A percentile compares a stretch with the other conserved stretches of the same genome.
Evolutionary conservation across 2,888 invertebrate species (phyloP).

Genomic region (Phrixothrix hirtus): DNA sequence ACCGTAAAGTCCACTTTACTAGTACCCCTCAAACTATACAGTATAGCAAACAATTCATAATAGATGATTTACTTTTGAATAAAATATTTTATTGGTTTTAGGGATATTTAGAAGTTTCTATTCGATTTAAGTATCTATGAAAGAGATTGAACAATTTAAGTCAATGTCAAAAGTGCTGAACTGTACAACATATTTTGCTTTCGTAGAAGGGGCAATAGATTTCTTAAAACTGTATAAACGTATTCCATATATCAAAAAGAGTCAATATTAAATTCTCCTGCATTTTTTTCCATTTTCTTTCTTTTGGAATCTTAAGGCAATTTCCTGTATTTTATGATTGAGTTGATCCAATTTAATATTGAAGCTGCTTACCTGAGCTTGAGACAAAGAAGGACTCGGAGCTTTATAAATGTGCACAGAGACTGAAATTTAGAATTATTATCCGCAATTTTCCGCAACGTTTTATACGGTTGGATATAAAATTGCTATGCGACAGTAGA

Average conservation of each 20-base stretch:
- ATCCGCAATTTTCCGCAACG: constrained; percentile 24
- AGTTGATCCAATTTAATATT: constrained; percentile 36
- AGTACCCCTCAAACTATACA: constrained; percentile 13
- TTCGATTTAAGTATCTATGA: too few species aligned
- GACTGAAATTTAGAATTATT: constrained; percentile 23
- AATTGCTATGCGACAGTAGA: constrained; percentile 11
- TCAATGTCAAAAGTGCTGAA: too few species aligned
- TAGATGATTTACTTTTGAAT: too few species aligned
- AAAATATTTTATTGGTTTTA: too few species aligned
- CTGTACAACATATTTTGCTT: too few species aligned
- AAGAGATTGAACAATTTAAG: too few species aligned
- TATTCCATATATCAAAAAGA: background rate
- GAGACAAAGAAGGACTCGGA: constrained; percentile 15
- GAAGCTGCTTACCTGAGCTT: constrained; percentile 20
- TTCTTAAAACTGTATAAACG: background rate
- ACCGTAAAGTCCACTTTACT: constrained; percentile 20
- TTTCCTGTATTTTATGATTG: constrained; percentile 44
- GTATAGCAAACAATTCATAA: constrained; percentile 10
- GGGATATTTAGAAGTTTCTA: too few species aligned
- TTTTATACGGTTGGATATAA: constrained; percentile 23
- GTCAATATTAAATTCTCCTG: constrained; percentile 21
- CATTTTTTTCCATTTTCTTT: constrained; percentile 25
- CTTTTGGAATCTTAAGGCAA: constrained; percentile 38
- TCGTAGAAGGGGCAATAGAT: too few species aligned
- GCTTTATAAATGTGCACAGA: constrained; percentile 22